phyloP scores from a whole-genome alignment of 2,888 invertebrate species.

The Zonitis immaculata region DNA sequence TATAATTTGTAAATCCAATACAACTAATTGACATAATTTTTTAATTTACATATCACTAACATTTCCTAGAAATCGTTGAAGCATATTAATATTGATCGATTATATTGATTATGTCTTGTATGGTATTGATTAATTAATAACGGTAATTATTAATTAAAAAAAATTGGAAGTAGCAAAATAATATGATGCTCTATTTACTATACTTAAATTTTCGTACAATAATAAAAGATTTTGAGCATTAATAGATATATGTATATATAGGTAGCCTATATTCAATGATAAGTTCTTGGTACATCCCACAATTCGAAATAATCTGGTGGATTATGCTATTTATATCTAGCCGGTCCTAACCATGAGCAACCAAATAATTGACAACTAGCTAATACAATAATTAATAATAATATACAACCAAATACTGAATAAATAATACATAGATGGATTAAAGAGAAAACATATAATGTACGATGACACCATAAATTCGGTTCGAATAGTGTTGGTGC shows the following conservation, averaged over 20 bases:
- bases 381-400: slow-evolving; percentile 57
- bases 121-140: no score
- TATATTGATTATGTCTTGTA: no score
- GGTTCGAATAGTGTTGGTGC: slow-evolving; percentile 68
- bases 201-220: no score
- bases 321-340: slow-evolving; percentile 60
- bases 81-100: background rate
- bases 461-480: slow-evolving; percentile 73
- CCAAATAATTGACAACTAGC: slow-evolving; percentile 67
- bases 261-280: slow-evolving; percentile 31
- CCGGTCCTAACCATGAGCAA: slow-evolving; percentile 64
- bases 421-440: slow-evolving; percentile 70
- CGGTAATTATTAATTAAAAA: background rate
- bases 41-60: background rate
- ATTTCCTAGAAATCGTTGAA: slow-evolving; percentile 10
- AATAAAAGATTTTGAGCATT: no score
- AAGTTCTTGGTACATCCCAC: slow-evolving; percentile 44
- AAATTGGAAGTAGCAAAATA: slow-evolving; percentile 1
- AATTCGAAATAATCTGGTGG: slow-evolving; percentile 43
- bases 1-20: slow-evolving; percentile 4
- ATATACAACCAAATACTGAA: slow-evolving; percentile 55
- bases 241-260: background rate
- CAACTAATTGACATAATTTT: slow-evolving; percentile 16
- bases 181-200: background rate
- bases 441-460: slow-evolving; percentile 71